Evolutionary conservation across 1,140 invertebrate genomes (phyloP).

Genomic region (Drosophila kurseongensis): DNA sequence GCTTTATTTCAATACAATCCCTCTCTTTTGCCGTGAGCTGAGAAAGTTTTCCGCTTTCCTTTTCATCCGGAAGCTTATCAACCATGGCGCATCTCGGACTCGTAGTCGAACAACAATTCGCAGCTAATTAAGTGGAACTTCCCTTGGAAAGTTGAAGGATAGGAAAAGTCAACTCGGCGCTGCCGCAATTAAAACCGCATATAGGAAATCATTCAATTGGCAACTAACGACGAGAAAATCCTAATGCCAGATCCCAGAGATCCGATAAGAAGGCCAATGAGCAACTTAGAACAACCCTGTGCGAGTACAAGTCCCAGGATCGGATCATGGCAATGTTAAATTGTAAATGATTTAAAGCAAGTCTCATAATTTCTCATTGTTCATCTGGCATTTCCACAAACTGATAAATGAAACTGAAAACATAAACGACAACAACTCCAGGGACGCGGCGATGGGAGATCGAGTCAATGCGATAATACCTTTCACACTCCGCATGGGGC

Average conservation of each 20-base stretch:
- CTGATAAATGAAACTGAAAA: conserved; percentile 77
- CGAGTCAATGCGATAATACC: conserved; percentile 76
- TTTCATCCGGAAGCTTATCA: conserved; percentile 53
- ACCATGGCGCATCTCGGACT: conserved; percentile 34
- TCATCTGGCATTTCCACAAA: conserved; percentile 68
- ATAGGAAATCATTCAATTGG: conserved; percentile 74
- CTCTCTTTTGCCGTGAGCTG: conserved; percentile 7
- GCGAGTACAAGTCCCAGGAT: conserved; percentile 5
- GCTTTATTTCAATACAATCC: conserved; percentile 2
- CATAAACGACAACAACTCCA: conserved; percentile 64
- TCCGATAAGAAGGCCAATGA: conserved; percentile 57
- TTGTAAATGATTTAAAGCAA: conserved; percentile 80
- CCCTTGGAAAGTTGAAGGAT: conserved; percentile 15
- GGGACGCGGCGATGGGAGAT: conserved; percentile 34
- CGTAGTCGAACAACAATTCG: conserved; percentile 62
- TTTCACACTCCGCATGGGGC: conserved; percentile 79
- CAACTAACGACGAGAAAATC: conserved; percentile 52
- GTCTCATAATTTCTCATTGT: conserved; percentile 81
- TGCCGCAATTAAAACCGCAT: conserved; percentile 78
- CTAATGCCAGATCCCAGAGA: conserved; percentile 33
- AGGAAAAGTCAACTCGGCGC: conserved; percentile 29
- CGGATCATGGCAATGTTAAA: conserved; percentile 31
- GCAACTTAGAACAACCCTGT: conserved; percentile 54
- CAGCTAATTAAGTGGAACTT: conserved; percentile 75
- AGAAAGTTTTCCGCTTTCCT: conserved; percentile 49